phyloP scores from a whole-genome alignment of 1,140 invertebrate species.

The Drosophila nasuta region DNA sequence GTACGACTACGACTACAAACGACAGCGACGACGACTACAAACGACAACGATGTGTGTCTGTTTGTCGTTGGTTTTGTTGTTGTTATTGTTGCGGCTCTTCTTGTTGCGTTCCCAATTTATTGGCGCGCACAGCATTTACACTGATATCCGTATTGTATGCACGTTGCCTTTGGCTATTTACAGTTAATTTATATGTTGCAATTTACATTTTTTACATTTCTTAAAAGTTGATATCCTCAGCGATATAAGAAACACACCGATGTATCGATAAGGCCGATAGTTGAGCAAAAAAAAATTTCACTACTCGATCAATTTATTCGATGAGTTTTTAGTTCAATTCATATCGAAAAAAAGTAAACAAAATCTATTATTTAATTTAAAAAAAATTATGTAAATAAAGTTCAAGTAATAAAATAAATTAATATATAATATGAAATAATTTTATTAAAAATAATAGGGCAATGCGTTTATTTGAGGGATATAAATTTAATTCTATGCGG shows the following conservation, averaged over 20 bases:
- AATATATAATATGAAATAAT: too few species aligned
- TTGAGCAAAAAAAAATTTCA: constrained; percentile 7
- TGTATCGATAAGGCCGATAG: constrained; percentile 49
- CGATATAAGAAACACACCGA: constrained; percentile 43
- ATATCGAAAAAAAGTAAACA: neutral
- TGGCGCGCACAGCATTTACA: constrained; percentile 61
- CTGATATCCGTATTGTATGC: constrained; percentile 44
- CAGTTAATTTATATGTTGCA: constrained; percentile 55
- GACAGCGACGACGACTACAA: constrained; percentile 5
- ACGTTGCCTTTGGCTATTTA: constrained; percentile 68
- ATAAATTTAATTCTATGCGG: neutral
- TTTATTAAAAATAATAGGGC: too few species aligned
- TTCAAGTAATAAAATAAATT: too few species aligned
- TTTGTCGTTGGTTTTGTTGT: constrained; percentile 59
- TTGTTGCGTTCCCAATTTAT: constrained; percentile 53
- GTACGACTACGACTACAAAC: constrained; percentile 32
- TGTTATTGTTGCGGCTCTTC: constrained; percentile 57
- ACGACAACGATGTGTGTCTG: constrained; percentile 24
- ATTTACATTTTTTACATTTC: constrained; percentile 79
- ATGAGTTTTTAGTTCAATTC: neutral
- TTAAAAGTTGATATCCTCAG: constrained; percentile 72
- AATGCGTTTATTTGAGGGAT: neutral
- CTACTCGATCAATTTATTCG: constrained; percentile 21
- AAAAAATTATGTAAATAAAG: neutral
- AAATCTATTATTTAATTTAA: too few species aligned